A percentile compares a stretch with the other conserved stretches of the same genome.
Conservation (phyloP, 2,113 vertebrate genomes). For the Lophotis ruficrista region DNA sequence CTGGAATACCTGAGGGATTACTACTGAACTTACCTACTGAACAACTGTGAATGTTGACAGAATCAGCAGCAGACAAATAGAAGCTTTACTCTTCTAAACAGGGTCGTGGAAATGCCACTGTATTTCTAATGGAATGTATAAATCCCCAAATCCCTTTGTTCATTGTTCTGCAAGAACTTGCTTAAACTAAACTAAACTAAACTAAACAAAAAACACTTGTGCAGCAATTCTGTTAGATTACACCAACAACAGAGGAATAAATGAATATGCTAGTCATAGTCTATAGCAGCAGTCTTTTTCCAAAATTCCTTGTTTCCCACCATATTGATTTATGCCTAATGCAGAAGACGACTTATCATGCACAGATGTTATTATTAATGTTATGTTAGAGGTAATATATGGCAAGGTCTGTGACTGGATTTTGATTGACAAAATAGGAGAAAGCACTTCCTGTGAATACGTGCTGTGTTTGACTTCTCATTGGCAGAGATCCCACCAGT, state of each 20-base stretch:
- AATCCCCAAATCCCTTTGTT: conserved; percentile 33
- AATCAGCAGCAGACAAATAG: conserved; percentile 62
- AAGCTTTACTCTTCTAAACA: conserved; percentile 61
- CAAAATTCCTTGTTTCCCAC: not conserved
- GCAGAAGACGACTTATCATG: not conserved
- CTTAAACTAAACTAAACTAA: conserved; percentile 11
- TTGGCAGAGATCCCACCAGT: not conserved
- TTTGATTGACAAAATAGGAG: not conserved
- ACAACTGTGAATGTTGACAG: conserved; percentile 51
- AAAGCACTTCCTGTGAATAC: not conserved
- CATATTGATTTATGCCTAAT: not conserved
- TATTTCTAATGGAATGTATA: conserved; percentile 28
- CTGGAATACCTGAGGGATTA: conserved; percentile 56
- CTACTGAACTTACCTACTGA: conserved; percentile 17
- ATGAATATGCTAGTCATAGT: not conserved
- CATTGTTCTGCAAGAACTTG: conserved; percentile 37
- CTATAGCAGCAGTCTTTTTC: not conserved
- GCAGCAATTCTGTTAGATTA: conserved; percentile 14
- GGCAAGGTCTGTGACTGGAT: not conserved
- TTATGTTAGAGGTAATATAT: not conserved
- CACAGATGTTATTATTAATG: not conserved
- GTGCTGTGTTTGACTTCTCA: not conserved
- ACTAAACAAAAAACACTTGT: not conserved
- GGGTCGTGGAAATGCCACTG: conserved; percentile 44
- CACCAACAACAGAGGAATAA: not conserved